Conservation (phyloP, 2,113 vertebrate genomes). For the Gymnocephalus cernua region DNA sequence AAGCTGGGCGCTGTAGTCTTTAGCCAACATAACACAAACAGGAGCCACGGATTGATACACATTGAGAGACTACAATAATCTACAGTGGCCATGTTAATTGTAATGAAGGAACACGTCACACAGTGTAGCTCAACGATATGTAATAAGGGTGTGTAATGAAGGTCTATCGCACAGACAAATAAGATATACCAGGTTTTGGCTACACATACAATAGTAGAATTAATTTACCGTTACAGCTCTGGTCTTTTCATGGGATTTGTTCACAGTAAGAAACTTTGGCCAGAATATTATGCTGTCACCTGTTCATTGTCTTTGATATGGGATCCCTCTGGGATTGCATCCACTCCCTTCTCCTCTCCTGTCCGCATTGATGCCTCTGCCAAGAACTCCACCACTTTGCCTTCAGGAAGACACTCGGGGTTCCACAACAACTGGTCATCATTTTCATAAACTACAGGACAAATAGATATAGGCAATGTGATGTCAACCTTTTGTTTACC, state of each 20-base stretch:
- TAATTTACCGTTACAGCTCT: neutral
- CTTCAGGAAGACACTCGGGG: constrained; percentile 92
- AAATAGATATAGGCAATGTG: neutral
- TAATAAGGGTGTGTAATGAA: neutral
- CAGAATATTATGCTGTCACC: constrained; percentile 75
- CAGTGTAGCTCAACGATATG: neutral
- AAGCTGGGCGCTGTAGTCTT: neutral
- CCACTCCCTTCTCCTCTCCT: constrained; percentile 92
- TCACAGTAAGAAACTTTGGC: neutral
- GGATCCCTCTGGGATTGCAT: constrained; percentile 95
- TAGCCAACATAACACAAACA: neutral
- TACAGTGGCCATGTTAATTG: no score
- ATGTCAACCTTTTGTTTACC: neutral
- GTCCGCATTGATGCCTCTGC: constrained; percentile 92
- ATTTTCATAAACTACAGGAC: constrained; percentile 91
- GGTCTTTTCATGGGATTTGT: neutral
- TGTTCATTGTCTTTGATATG: constrained; percentile 98
- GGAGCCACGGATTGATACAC: neutral
- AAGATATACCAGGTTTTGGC: neutral
- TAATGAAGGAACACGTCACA: neutral
- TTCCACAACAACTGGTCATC: constrained; percentile 98
- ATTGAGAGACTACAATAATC: neutral
- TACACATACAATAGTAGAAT: neutral
- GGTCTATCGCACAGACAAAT: neutral
- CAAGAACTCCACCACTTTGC: constrained; percentile 93